phyloP scores from a whole-genome alignment of 2,113 vertebrate species.

The Pygathrix nemaeus region DNA sequence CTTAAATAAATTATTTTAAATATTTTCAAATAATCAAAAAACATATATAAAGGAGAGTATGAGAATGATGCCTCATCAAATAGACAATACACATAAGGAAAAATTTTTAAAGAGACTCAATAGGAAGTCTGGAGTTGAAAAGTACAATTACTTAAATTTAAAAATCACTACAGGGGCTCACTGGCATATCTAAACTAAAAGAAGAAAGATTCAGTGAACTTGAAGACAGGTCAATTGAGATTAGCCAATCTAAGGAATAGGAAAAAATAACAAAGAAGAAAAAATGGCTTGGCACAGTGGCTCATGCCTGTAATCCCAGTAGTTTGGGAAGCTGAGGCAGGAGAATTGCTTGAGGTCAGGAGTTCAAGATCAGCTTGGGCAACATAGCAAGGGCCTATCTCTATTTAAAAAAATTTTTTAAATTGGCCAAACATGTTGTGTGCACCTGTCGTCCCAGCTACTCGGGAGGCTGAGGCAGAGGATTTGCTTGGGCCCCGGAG shows the following conservation, averaged over 20 bases:
- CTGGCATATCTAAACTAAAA: neutral
- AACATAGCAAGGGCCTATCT: too few relatives aligned
- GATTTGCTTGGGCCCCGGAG: too few relatives aligned
- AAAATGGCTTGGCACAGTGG: neutral
- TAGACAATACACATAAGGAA: slow-evolving; percentile 1
- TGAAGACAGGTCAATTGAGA: neutral
- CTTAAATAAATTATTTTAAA: neutral
- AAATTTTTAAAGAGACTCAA: neutral
- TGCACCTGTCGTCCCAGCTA: too few relatives aligned
- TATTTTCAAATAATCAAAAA: slow-evolving; percentile 24
- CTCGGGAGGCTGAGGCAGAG: too few relatives aligned
- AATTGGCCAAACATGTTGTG: too few relatives aligned
- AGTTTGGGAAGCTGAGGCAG: too few relatives aligned
- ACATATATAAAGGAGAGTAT: neutral
- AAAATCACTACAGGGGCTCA: neutral
- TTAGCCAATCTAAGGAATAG: neutral
- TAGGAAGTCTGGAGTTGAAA: neutral
- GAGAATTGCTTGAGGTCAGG: too few relatives aligned
- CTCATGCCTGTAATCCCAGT: too few relatives aligned
- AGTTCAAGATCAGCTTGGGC: too few relatives aligned
- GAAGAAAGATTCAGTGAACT: neutral
- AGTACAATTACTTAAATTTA: neutral
- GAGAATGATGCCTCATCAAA: neutral
- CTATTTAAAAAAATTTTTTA: too few relatives aligned
- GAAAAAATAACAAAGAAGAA: neutral